phyloP scores from a whole-genome alignment of 2,113 vertebrate species.

The Terrapene triunguis region DNA sequence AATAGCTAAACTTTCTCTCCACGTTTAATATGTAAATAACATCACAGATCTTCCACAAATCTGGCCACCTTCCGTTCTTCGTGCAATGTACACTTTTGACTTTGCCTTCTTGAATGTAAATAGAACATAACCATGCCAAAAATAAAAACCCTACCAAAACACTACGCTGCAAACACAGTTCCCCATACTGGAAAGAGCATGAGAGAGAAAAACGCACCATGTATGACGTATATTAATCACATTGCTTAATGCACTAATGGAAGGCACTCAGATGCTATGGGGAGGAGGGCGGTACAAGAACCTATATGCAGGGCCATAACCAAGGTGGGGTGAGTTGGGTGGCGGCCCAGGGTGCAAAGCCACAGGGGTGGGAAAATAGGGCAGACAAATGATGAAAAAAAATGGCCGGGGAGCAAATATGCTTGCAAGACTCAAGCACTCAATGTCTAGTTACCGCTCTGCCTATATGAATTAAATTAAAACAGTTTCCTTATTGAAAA shows the following conservation, averaged over 20 bases:
- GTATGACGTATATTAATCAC: neutral
- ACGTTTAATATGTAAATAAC: neutral
- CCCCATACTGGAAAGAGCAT: neutral
- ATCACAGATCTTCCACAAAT: neutral
- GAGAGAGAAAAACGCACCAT: neutral
- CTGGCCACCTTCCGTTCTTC: neutral
- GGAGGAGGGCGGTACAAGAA: neutral
- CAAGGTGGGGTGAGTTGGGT: too few relatives aligned
- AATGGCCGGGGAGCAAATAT: too few relatives aligned
- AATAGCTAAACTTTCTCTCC: neutral
- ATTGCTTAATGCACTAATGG: neutral
- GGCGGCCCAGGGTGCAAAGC: too few relatives aligned
- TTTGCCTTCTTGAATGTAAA: neutral
- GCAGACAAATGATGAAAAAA: too few relatives aligned
- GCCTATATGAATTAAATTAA: neutral
- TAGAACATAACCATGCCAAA: neutral
- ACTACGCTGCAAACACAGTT: neutral
- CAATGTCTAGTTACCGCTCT: too few relatives aligned
- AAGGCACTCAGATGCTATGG: neutral
- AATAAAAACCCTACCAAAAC: neutral
- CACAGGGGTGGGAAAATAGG: too few relatives aligned
- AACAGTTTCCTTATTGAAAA: neutral
- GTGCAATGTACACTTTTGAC: neutral
- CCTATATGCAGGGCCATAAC: neutral
- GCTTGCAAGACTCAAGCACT: too few relatives aligned